A percentile compares a stretch with the other conserved stretches of the same genome.
These are phyloP conservation scores for Listronotus bonariensis DNA, from an alignment of 1,140 invertebrate genomes.

Conservation along the genomic window DNA sequence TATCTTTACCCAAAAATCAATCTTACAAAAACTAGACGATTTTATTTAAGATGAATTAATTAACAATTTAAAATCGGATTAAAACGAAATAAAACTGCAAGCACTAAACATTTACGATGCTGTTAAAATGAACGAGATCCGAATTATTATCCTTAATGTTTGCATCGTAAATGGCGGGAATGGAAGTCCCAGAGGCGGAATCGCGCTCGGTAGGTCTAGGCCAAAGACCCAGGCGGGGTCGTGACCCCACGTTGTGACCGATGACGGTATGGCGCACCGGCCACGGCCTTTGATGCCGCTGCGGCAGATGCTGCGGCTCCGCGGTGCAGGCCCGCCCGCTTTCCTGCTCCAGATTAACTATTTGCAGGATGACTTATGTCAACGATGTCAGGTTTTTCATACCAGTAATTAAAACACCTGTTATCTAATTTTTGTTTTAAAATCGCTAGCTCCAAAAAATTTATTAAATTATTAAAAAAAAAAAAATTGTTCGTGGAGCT, in stretches of 20 bases:
- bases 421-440: no score
- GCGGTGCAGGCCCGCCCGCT: neutral
- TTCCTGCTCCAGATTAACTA: neutral
- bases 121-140: no score
- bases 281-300: neutral
- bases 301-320: slow-evolving; percentile 18
- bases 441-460: no score
- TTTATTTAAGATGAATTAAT: no score
- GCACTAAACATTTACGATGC: no score
- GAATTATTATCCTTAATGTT: no score
- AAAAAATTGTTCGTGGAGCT: no score
- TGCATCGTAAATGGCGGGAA: neutral
- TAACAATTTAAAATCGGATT: no score
- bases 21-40: no score
- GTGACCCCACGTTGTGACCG: slow-evolving; percentile 33
- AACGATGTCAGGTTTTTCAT: neutral
- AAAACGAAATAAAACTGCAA: no score
- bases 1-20: no score
- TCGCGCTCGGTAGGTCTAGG: slow-evolving; percentile 44
- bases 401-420: neutral
- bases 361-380: neutral
- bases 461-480: no score
- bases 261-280: neutral
- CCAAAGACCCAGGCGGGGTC: slow-evolving; percentile 49
- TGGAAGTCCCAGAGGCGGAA: slow-evolving; percentile 14